A percentile compares a stretch with the other conserved stretches of the same genome.
These are phyloP conservation scores for Pseudococcus longispinus DNA, from an alignment of 2,888 invertebrate species.

Conservation along the genomic window DNA sequence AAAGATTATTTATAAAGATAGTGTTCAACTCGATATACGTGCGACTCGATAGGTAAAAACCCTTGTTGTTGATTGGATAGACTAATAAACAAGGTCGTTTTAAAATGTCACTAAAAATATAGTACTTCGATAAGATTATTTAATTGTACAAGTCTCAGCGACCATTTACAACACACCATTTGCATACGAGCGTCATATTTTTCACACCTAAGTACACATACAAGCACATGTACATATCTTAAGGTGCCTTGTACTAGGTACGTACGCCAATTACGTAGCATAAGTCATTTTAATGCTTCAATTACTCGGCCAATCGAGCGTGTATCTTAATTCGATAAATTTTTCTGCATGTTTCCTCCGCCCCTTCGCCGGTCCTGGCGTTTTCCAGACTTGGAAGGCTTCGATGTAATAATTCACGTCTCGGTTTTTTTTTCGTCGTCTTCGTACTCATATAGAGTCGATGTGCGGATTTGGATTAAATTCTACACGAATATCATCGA, in stretches of 20 bases:
- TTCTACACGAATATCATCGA: not conserved
- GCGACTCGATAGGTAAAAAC: not conserved
- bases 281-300: slow-evolving; percentile 45
- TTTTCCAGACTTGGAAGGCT: not conserved
- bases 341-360: not conserved
- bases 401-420: not conserved
- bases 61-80: not conserved
- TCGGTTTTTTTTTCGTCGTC: not conserved
- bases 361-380: not conserved
- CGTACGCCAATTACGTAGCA: slow-evolving; percentile 25
- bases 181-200: slow-evolving; percentile 30
- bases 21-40: not conserved
- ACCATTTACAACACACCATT: not conserved
- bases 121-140: slow-evolving; percentile 19
- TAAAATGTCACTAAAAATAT: slow-evolving; percentile 21
- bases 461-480: slow-evolving; percentile 11
- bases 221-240: not conserved
- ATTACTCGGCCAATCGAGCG: slow-evolving; percentile 41
- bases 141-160: not conserved
- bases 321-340: slow-evolving; percentile 43
- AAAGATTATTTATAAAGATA: not conserved
- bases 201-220: not conserved
- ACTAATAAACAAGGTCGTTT: slow-evolving; percentile 1
- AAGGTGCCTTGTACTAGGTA: not conserved
- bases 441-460: not conserved